phyloP scores from a whole-genome alignment of 2,888 invertebrate species.

The Ommatoiulus sabulosus region DNA sequence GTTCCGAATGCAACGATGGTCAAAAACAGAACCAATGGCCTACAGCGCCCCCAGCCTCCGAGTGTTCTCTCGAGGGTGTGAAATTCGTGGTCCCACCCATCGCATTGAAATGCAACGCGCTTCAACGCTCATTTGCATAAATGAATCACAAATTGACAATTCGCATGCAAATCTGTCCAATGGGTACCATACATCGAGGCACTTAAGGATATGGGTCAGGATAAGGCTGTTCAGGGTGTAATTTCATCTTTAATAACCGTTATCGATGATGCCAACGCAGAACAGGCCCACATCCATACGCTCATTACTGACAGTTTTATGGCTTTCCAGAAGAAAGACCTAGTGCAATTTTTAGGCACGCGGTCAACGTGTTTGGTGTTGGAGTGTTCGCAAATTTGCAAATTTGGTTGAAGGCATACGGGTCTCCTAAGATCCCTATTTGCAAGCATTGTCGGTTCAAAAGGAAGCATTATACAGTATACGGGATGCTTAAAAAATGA shows the following conservation, averaged over 20 bases:
- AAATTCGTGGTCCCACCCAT: slow-evolving; percentile 19
- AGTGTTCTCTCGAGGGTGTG: slow-evolving; percentile 21
- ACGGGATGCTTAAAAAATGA: no score
- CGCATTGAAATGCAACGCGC: background rate
- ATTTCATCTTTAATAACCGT: slow-evolving; percentile 10
- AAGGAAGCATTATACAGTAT: no score
- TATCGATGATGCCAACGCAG: background rate
- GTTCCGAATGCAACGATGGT: background rate
- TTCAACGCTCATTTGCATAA: slow-evolving; percentile 6
- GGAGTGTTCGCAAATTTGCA: background rate
- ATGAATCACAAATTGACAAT: background rate
- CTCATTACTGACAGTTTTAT: background rate
- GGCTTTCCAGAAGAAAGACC: background rate
- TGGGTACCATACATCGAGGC: background rate
- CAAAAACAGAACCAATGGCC: background rate
- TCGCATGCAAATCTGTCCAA: slow-evolving; percentile 21
- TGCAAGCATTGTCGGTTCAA: no score
- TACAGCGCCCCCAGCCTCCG: background rate
- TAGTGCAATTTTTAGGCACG: background rate
- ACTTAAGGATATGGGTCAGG: background rate
- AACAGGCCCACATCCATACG: background rate
- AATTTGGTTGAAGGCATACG: no score
- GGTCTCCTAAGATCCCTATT: no score
- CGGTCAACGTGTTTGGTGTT: background rate
- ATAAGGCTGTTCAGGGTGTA: background rate